These are phyloP conservation scores for Hypercompe scribonia DNA, from an alignment of 2,888 invertebrate species.

Conservation along the genomic window DNA sequence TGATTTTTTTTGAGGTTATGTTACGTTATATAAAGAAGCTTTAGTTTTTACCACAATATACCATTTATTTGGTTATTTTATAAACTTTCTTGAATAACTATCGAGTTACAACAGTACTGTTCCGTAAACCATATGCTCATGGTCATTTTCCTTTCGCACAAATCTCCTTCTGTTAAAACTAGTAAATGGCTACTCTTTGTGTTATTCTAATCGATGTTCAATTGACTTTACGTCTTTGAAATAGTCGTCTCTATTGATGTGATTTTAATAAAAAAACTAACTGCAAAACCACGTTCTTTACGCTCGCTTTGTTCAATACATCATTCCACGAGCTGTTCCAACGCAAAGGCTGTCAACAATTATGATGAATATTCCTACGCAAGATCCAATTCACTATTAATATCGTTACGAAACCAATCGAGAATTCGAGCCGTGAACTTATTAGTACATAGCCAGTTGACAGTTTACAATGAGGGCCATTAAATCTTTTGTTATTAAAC, in stretches of 20 bases:
- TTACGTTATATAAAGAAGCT: no score
- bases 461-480: conserved; percentile 65
- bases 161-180: conserved; percentile 36
- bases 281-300: conserved; percentile 54
- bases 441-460: conserved; percentile 55
- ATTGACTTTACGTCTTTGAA: conserved; percentile 49
- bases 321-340: conserved; percentile 60
- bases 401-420: conserved; percentile 68
- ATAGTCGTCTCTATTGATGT: conserved; percentile 31
- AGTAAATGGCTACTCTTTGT: conserved; percentile 35
- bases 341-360: conserved; percentile 67
- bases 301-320: conserved; percentile 63
- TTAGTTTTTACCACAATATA: no score
- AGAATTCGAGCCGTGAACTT: conserved; percentile 67
- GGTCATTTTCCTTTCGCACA: no score
- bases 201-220: conserved; percentile 51
- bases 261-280: conserved; percentile 42
- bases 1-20: no score
- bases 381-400: conserved; percentile 64
- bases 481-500: conserved; percentile 70
- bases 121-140: no score
- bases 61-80: no score
- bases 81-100: no score
- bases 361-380: conserved; percentile 68
- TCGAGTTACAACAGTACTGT: no score